Evolutionary conservation across 2,797 vertebrate genomes (phyloP).

Genomic region (Lophotriccus pileatus): DNA sequence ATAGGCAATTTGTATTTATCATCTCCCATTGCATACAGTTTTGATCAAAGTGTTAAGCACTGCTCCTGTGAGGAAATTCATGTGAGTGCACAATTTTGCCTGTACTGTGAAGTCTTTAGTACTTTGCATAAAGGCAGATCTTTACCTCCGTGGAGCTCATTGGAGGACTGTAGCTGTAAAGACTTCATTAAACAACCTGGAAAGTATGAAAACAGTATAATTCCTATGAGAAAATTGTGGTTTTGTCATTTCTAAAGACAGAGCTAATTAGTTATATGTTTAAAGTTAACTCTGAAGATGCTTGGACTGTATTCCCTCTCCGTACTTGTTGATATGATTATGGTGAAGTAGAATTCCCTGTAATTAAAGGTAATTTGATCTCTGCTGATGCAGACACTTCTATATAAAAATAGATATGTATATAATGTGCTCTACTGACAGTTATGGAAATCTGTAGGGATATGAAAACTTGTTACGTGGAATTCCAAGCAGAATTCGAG

Average conservation of each 20-base stretch:
- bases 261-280: background rate
- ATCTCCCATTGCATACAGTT: background rate
- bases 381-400: background rate
- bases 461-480: background rate
- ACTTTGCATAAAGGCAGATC: background rate
- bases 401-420: background rate
- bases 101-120: background rate
- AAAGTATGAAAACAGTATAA: background rate
- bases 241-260: background rate
- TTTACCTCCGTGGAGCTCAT: background rate
- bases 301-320: background rate
- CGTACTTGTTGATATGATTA: background rate
- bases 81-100: background rate
- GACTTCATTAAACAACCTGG: background rate
- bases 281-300: background rate
- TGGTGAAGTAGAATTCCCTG: background rate
- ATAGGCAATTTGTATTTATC: background rate
- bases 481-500: slow-evolving; percentile 8
- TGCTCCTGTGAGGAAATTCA: background rate
- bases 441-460: background rate
- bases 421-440: background rate
- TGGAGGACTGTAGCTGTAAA: background rate
- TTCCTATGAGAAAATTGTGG: background rate
- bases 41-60: background rate
- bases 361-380: background rate